Base-by-base conservation (phyloP, 2,888 invertebrate species). In the Agonopterix alstromeriana region DNA sequence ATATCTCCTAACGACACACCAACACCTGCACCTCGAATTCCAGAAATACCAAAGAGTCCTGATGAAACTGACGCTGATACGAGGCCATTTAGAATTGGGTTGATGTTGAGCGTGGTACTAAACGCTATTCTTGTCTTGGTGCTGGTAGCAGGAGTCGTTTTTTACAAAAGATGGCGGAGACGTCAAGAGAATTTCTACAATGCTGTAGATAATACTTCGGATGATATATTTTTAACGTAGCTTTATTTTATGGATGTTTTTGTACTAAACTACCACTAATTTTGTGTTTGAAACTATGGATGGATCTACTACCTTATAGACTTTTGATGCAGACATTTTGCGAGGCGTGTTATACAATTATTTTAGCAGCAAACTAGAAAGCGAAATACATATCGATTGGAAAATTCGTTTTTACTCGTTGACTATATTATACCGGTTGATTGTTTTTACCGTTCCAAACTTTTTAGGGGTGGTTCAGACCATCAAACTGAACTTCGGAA, bases 21-120 rank as follows among this genome's bases (percentile, higher is more conserved):
- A 27, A 27, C 7, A 27, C 27, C 27, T 27, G 27, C 27, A 2
- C 27, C 27, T 27, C 27, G 7, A 27, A 27, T 27, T 3, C 36
- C 48, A 1, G 8, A 42, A 35, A 47, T n/a, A 42, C 8, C 42
- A 11, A 38, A 8, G 8, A 42, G 0, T 42, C 8, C 38, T 9
- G 42, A 42, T 8, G 11, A 11, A 8, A 42, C n/a, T 11, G 11
- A 42, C 5, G 2, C 10, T 42, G 11, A 42, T 11, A 42, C 1
- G 7, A 11, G 3, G 5, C 10, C 11, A 11, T 42, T 11, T 8
- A 42, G 11, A n/a, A 11, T 63, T 27, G 58, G 63, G 10, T 53
- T 82, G 54, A 65, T 76, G 8, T 53, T 70, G 0, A 85, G 84
- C 51, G 47, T 78, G 2, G 54, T 77, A 1, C 38, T 82, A 0